Base-by-base conservation (phyloP, 2,797 vertebrate genomes). In the Pseudopleuronectes americanus region DNA sequence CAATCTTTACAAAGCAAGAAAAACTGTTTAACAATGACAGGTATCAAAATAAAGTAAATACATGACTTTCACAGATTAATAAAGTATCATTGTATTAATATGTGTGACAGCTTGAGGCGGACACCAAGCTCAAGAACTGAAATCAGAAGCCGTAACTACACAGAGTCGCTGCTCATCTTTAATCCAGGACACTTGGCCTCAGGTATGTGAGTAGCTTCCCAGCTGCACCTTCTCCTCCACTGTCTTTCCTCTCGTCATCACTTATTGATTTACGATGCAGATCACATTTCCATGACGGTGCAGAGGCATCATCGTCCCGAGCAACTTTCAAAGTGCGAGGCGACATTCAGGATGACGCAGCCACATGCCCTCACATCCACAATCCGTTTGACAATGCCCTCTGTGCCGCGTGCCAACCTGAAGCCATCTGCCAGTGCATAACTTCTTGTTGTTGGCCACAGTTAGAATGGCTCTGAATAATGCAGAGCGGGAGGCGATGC, bases 211-310 rank as follows among this genome's bases (percentile, higher is more conserved):
- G 68, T 31, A 68, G 67, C 87, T 48, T 67, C 66, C 53, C 58
- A 65, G 64, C 55, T 69, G 26, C 68, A 45, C 24, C 47, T 56
- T n/a, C 48, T 38, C 13, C 49, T 31, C 6, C 24, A 41, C 55
- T 74, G 57, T 76, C 45, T 68, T 77, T 28, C 24, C 57, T 70
- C 68, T 57, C 58, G 63, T 83, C 65, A 76, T 72, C n/a, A 74
- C 79, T 76, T 63, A 87, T 84, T 86, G 83, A 88, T 92, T 85
- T 83, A 85, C 63, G 79, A 60, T 76, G 79, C 64, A 64, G 70
- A 72, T 87, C 77, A 70, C 60, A 75, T 68, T 64, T 69, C 56
- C 60, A 56, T 74, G 74, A 88, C 73, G 51, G 61, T 60, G 33
- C 23, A 38, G 61, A 55, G 47, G 43, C 64, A 68, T 67, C 38